Conservation (phyloP, 2,888 invertebrate genomes). For the Chouioia cunea region DNA sequence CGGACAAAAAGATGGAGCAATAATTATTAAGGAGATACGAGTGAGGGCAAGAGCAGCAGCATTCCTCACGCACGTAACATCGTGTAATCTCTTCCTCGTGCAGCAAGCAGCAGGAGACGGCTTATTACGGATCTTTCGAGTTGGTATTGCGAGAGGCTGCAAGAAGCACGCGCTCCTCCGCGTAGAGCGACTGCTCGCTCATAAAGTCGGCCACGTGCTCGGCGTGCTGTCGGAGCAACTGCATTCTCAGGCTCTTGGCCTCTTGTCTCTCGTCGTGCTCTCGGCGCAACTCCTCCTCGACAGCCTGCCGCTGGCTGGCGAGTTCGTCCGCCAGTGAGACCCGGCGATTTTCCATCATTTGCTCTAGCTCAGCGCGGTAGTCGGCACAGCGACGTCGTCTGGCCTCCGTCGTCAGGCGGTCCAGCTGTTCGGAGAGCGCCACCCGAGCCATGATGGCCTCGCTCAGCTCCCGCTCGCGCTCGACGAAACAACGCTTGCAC, state of each 20-base stretch:
- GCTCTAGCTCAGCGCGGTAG: constrained; percentile 56
- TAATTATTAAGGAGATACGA: too few relatives aligned
- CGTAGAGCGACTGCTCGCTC: constrained; percentile 48
- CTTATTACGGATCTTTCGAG: background rate
- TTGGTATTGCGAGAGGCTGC: constrained; percentile 22
- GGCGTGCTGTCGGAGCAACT: constrained; percentile 55
- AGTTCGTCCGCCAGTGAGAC: constrained; percentile 53
- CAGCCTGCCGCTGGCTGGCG: constrained; percentile 43
- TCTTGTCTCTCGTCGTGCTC: constrained; percentile 44
- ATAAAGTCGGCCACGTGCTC: constrained; percentile 54
- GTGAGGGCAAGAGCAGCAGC: too few relatives aligned
- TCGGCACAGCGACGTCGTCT: constrained; percentile 52
- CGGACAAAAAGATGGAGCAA: too few relatives aligned
- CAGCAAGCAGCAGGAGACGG: too few relatives aligned
- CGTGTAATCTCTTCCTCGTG: too few relatives aligned
- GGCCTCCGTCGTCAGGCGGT: constrained; percentile 54
- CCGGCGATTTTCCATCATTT: constrained; percentile 55
- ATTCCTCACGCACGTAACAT: too few relatives aligned
- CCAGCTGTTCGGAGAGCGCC: constrained; percentile 56
- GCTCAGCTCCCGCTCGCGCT: constrained; percentile 55
- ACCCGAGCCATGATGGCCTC: constrained; percentile 56
- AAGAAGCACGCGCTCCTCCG: constrained; percentile 52
- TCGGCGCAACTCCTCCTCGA: constrained; percentile 44
- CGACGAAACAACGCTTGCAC: constrained; percentile 51
- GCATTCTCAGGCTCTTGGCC: constrained; percentile 52